Conservation (phyloP, 2,797 vertebrate species). For the Anguilla megastoma region DNA sequence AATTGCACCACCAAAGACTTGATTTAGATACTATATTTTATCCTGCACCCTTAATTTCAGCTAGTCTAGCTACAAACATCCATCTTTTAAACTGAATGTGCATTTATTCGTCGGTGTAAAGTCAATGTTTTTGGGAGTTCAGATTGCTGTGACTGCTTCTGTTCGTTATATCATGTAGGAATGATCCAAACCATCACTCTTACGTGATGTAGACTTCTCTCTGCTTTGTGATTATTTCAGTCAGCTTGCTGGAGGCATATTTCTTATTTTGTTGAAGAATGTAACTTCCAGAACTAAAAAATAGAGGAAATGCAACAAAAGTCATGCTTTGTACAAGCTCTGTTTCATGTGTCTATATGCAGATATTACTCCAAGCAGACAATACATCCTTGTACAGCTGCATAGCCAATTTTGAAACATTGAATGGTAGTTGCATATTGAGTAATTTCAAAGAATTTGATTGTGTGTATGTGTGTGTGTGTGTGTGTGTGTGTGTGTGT, state of each 20-base stretch:
- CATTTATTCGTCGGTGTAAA: neutral
- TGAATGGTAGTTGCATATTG: neutral
- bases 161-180: neutral
- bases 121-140: neutral
- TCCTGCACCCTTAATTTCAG: neutral
- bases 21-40: neutral
- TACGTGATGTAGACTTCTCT: neutral
- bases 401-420: neutral
- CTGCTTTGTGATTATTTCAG: neutral
- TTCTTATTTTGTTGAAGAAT: slow-evolving; percentile 6
- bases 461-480: neutral
- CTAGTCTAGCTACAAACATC: neutral
- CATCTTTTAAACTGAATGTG: neutral
- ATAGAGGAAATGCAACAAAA: neutral
- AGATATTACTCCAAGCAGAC: neutral
- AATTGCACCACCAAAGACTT: neutral
- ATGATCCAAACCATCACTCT: neutral
- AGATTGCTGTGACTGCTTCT: neutral
- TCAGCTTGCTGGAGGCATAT: neutral
- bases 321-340: neutral
- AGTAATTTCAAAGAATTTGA: neutral
- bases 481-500: no score
- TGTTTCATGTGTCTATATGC: neutral
- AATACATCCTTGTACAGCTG: neutral
- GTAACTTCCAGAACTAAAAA: neutral